Evolutionary conservation across 2,797 vertebrate genomes (phyloP).

Genomic region (Pipistrellus pipistrellus): DNA sequence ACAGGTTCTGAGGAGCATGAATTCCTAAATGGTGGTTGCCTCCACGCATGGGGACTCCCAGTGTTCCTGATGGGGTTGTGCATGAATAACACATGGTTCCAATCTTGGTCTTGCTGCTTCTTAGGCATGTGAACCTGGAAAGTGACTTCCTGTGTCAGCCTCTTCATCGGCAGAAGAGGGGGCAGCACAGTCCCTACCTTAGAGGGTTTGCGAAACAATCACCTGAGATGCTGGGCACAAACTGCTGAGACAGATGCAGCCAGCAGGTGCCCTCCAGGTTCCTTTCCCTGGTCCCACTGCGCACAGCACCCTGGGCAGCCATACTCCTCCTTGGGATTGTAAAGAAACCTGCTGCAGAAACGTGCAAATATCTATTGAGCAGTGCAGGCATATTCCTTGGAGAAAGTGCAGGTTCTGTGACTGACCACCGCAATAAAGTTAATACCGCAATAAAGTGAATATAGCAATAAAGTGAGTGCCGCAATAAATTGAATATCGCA

Average conservation of each 20-base stretch:
- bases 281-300: rapidly evolving
- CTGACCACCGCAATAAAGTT: too few relatives aligned
- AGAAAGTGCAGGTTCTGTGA: not conserved
- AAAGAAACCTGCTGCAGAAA: not conserved
- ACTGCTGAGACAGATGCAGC: not conserved
- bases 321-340: rapidly evolving
- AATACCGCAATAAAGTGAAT: too few relatives aligned
- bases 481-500: too few relatives aligned
- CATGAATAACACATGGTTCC: not conserved
- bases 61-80: rapidly evolving
- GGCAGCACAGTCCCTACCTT: not conserved
- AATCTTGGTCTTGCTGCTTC: not conserved
- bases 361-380: not conserved
- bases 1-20: not conserved
- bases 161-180: not conserved
- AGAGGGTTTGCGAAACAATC: too few relatives aligned
- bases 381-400: not conserved
- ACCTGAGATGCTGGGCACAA: not conserved
- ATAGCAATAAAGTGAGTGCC: rapidly evolving
- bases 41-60: not conserved
- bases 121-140: not conserved
- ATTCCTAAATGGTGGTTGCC: too few relatives aligned
- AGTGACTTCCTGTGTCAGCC: not conserved
- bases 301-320: not conserved
- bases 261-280: not conserved